Evolutionary conservation across 2,797 vertebrate genomes (phyloP), one percentile per base, ranked within the genome.

Genomic region (Sebastes cheni): DNA sequence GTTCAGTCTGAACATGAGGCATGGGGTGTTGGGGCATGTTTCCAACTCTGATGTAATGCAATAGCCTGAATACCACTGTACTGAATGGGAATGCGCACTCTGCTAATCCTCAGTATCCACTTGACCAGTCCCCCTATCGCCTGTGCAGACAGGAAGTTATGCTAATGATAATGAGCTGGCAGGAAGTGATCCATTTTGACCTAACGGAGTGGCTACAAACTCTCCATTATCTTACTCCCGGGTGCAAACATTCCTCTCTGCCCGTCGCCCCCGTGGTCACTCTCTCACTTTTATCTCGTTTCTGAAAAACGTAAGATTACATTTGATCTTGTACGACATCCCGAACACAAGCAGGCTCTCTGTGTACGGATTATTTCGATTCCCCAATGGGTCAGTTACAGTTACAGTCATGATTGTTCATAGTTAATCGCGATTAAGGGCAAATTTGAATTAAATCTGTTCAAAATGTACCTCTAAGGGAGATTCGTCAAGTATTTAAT

Each of bases 1-100:
- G 80, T 86, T 81, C 39, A 5, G 72, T 59, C 64, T 77, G 86
- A 89, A 86, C 86, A 84, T 64, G 80, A 73, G 66, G 68, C 62
- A 58, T 46, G 67, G 80, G 77, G 72, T 23, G 72, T 12, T 1
- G 27, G 25, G 88, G 83, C 78, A 73, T 4, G 18, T 77, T 70
- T 92, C 89, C 89, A 89, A 71, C 72, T 76, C 86, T 90, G 92
- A 92, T 87, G 90, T 86, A 85, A 92, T 87, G 83, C 74, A 86
- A 87, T 79, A 88, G 78, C 74, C 77, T 65, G 64, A 91, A 91
- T 84, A 79, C 83, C 85, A 78, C 36, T 59, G 80, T 23, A 32
- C 69, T 73, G 67, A 80, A 88, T 67, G 79, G 65, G 86, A 90
- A 83, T 27, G 73, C 11, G 25, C 76, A 75, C 77, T 77, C 67